Percentiles rank a stretch among this genome's conserved stretches.
phyloP scores from a whole-genome alignment of 2,797 vertebrate genomes.

The Muscicapa comitata region DNA sequence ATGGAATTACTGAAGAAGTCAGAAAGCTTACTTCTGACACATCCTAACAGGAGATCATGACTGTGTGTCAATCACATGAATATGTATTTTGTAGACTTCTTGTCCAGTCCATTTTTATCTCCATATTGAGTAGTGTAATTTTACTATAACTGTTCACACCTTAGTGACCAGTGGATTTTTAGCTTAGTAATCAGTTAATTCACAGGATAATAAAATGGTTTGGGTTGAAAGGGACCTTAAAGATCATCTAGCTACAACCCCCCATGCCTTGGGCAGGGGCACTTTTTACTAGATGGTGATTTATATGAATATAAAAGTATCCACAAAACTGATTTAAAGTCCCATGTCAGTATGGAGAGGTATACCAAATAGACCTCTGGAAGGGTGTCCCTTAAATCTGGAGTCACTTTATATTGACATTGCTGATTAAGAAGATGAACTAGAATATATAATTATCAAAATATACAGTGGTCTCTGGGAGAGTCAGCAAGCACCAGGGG shows the following conservation, averaged over 20 bases:
- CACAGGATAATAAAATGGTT: neutral
- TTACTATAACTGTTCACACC: neutral
- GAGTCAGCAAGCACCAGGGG: neutral
- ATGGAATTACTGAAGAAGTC: neutral
- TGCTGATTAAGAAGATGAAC: neutral
- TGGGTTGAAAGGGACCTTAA: neutral
- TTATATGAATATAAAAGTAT: neutral
- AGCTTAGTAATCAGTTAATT: neutral
- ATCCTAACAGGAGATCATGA: neutral
- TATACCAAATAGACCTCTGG: neutral
- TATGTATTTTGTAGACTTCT: neutral
- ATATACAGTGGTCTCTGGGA: neutral
- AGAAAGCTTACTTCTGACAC: neutral
- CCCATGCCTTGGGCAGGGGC: neutral
- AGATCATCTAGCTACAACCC: neutral
- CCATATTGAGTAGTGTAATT: neutral
- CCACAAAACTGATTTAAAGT: neutral
- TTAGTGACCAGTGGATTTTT: neutral
- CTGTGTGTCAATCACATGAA: neutral
- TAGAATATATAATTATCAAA: neutral
- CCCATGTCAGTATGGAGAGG: neutral
- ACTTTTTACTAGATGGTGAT: neutral
- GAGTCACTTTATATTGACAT: neutral
- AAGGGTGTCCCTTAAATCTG: neutral
- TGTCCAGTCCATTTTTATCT: neutral